Evolutionary conservation across 2,888 invertebrate genomes (phyloP).

Genomic region (Ormyrus nitidulus): DNA sequence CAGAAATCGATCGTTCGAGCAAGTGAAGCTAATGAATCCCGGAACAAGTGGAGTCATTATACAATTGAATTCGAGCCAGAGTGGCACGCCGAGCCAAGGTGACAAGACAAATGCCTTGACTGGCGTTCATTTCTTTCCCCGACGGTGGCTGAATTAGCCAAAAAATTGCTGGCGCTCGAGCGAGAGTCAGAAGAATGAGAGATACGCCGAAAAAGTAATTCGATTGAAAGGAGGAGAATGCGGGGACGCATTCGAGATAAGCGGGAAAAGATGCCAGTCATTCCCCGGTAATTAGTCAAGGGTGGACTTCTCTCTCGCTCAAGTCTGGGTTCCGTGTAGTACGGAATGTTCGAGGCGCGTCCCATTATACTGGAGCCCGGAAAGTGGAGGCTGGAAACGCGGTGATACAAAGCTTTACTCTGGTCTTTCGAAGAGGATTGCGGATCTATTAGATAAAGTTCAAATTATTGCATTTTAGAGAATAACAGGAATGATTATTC

Average conservation of each 20-base stretch:
- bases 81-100: neutral
- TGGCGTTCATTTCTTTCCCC: neutral
- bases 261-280: conserved; percentile 74
- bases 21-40: conserved; percentile 35
- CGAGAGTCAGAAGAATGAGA: conserved; percentile 47
- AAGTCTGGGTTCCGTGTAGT: neutral
- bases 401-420: conserved; percentile 8
- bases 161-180: conserved; percentile 35
- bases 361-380: neutral
- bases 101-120: conserved; percentile 49
- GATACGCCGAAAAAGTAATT: conserved; percentile 72
- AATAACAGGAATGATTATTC: no score
- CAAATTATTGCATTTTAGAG: no score
- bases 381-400: neutral
- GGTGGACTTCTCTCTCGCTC: conserved; percentile 60
- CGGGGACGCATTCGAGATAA: conserved; percentile 67
- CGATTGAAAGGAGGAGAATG: conserved; percentile 67
- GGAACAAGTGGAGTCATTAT: neutral
- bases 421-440: no score
- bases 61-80: conserved; percentile 4
- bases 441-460: no score
- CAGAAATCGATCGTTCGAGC: conserved; percentile 13
- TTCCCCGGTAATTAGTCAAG: conserved; percentile 74
- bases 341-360: neutral
- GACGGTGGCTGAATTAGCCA: conserved; percentile 47